Evolutionary conservation across 2,888 invertebrate genomes (phyloP).

Genomic region (Hemicrepidius hirtus): DNA sequence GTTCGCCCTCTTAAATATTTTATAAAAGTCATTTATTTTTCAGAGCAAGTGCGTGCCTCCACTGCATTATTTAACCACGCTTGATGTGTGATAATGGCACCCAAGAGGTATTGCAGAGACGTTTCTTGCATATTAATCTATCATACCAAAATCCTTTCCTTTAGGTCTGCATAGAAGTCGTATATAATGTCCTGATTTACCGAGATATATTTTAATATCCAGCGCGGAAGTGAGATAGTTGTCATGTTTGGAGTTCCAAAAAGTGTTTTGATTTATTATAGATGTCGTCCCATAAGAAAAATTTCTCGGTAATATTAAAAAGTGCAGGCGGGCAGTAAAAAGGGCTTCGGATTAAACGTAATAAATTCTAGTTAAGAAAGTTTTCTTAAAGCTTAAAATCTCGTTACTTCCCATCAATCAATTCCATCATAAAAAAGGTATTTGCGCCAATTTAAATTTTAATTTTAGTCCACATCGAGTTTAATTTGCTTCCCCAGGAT

Average conservation of each 20-base stretch:
- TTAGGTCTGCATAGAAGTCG: constrained; percentile 12
- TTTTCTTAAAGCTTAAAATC: constrained; percentile 8
- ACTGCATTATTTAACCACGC: constrained; percentile 34
- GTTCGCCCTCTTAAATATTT: constrained; percentile 17
- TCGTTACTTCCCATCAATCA: constrained; percentile 27
- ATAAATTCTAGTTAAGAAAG: constrained; percentile 25
- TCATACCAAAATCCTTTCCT: constrained; percentile 11
- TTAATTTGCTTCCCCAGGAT: constrained; percentile 19
- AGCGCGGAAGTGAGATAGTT: constrained; percentile 10
- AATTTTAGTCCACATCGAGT: constrained; percentile 22
- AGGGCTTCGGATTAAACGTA: not conserved
- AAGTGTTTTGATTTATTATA: constrained; percentile 27
- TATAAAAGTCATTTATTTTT: constrained; percentile 25
- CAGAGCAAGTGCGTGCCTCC: constrained; percentile 17
- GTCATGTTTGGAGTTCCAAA: constrained; percentile 21
- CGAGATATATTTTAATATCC: constrained; percentile 24
- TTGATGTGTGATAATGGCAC: constrained; percentile 44
- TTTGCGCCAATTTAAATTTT: constrained; percentile 20
- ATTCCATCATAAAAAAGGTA: constrained; percentile 9
- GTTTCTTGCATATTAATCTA: constrained; percentile 37
- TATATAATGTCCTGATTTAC: constrained; percentile 21
- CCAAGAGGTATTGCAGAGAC: constrained; percentile 37
- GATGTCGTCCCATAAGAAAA: constrained; percentile 1
- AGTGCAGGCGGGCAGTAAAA: constrained; percentile 9
- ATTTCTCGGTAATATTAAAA: constrained; percentile 11